Percentiles rank a stretch among this genome's conserved stretches.
Conservation (phyloP, 1,140 invertebrate species). For the Gonioctena quinquepunctata region DNA sequence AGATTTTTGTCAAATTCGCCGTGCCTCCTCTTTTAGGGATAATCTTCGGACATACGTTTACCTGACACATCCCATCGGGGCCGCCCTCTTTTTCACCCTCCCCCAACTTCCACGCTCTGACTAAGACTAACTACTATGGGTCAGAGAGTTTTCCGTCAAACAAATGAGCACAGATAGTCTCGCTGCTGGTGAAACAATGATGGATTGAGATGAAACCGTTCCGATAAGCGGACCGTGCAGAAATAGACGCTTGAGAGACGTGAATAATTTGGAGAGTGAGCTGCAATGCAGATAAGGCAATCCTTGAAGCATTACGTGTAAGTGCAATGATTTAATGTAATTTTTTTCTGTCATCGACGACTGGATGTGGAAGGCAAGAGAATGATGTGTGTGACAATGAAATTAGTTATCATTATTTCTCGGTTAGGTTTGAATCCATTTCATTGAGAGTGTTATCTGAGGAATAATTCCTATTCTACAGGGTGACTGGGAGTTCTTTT, state of each 20-base stretch:
- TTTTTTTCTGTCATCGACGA: not conserved
- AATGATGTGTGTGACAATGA: no score
- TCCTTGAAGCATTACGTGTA: not conserved
- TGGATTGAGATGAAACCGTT: conserved; percentile 31
- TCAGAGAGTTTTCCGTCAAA: conserved; percentile 3
- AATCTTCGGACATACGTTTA: not conserved
- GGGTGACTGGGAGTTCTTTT: no score
- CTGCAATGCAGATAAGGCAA: not conserved
- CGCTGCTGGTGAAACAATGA: conserved; percentile 26
- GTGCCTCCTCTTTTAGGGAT: no score
- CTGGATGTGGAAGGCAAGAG: no score
- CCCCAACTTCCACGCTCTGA: not conserved
- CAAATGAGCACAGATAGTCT: conserved; percentile 13
- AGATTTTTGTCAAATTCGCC: no score
- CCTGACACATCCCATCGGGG: not conserved
- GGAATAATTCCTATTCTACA: no score
- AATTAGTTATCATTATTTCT: no score
- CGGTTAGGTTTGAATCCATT: no score
- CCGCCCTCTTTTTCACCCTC: not conserved
- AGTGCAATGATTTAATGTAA: not conserved
- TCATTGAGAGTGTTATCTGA: no score
- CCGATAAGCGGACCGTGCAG: conserved; percentile 18
- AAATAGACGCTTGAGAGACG: not conserved
- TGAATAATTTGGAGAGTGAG: not conserved
- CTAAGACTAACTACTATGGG: conserved; percentile 5